Base-by-base conservation (phyloP, 2,797 vertebrate genomes). In the Mormyrus hasselquistii region DNA sequence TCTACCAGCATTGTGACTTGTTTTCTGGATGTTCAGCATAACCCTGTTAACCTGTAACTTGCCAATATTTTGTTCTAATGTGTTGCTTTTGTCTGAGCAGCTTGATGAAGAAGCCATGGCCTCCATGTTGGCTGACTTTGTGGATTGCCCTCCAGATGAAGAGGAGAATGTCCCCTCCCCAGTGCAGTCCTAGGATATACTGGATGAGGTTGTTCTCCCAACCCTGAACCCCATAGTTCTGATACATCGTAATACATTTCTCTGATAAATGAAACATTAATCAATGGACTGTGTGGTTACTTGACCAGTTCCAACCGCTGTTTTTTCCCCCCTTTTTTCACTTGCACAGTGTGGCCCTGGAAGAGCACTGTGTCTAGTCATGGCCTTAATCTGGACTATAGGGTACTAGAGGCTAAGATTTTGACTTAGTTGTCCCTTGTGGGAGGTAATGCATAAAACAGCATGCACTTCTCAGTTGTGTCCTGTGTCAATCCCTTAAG, bases 91-190 rank as follows among this genome's bases (percentile, higher is more conserved):
- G 84, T 86, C 69, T 44, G n/a, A 16, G 29, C 92, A 95, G 96
- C 50, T 95, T 89, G 95, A 96, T 2, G 95, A 97, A 1, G 96
- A 96, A 19, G 92, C 94, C 62, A 96, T 97, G 92, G 97, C 96
- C 49, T 96, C 97, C 91, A 98, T 98, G 97, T 90, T 98, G 94
- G 97, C 97, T 0, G 97, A 97, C 89, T 98, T 98, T 91, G 95
- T 97, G 0, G 97, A 97, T 89, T 97, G 97, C 86, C 97, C 97
- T 0, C 97, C 97, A 1, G 97, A 98, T 0, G 97, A 97, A 0
- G 97, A 98, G 50, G 97, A 97, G 29, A 90, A 50, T 0, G 89
- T 90, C 0, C 90, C 91, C 41, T 93, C 94, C 92, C 93, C 0
- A 92, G 69, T 82, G 14, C 55, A 89, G 90, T 92, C 89, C 25